Conservation (phyloP, 1,140 invertebrate genomes). For the Plutomurus gul region DNA sequence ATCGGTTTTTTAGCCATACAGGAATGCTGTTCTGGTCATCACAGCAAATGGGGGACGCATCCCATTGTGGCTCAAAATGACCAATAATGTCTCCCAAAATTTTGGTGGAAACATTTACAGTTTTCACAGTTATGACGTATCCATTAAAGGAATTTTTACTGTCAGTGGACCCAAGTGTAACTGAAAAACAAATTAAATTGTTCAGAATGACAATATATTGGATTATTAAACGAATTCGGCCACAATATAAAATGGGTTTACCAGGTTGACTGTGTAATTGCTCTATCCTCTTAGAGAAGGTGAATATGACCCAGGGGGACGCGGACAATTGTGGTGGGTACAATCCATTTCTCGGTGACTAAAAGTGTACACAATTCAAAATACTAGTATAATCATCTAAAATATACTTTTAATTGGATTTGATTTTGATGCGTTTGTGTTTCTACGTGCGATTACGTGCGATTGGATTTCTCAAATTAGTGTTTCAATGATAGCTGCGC, state of each 20-base stretch:
- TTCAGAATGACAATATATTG: no score
- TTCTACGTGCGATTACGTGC: no score
- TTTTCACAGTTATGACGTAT: neutral
- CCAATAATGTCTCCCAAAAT: neutral
- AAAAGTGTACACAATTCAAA: neutral
- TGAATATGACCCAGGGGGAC: conserved; percentile 33
- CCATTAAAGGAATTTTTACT: neutral
- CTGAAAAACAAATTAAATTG: conserved; percentile 3
- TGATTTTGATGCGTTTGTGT: no score
- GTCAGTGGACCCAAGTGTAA: neutral
- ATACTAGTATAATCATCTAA: no score
- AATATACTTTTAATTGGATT: no score
- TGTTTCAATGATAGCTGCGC: no score
- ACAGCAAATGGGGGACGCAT: conserved; percentile 19
- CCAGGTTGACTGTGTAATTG: conserved; percentile 19
- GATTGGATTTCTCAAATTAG: no score
- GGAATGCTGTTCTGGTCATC: neutral
- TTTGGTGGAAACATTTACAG: neutral
- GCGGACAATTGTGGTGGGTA: neutral
- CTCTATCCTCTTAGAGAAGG: neutral
- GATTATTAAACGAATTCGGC: no score
- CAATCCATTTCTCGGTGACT: conserved; percentile 5
- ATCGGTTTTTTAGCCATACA: no score
- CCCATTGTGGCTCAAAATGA: conserved; percentile 38
- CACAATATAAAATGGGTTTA: no score